Evolutionary conservation across 2,888 invertebrate species (phyloP).

Genomic region (Metopia argyrocephala): DNA sequence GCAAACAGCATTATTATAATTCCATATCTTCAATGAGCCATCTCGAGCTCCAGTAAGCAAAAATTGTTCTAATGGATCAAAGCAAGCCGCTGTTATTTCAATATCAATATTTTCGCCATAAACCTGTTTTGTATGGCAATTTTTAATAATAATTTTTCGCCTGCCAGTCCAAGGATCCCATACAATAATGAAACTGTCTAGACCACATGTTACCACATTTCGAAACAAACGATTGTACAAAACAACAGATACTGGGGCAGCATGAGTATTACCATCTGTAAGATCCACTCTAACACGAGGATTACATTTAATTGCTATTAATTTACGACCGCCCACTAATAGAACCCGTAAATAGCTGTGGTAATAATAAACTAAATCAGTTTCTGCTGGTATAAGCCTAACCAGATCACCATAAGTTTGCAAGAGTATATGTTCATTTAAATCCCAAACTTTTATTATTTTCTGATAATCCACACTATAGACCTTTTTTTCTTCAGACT

Average conservation of each 20-base stretch:
- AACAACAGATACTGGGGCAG: slow-evolving; percentile 84
- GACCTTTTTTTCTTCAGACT: slow-evolving; percentile 83
- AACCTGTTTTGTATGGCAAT: slow-evolving; percentile 84
- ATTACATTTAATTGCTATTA: slow-evolving; percentile 83
- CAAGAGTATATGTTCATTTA: slow-evolving; percentile 83
- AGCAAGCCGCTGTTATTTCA: slow-evolving; percentile 75
- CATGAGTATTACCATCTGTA: slow-evolving; percentile 87
- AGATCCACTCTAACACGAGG: slow-evolving; percentile 83
- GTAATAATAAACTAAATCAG: slow-evolving; percentile 82
- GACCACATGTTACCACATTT: slow-evolving; percentile 86
- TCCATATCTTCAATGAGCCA: slow-evolving; percentile 89
- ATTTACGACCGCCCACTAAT: slow-evolving; percentile 83
- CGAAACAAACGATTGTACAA: slow-evolving; percentile 88
- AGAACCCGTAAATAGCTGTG: slow-evolving; percentile 84
- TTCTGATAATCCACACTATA: slow-evolving; percentile 87
- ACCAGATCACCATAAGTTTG: slow-evolving; percentile 85
- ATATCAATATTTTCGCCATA: slow-evolving; percentile 82
- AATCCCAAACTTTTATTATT: slow-evolving; percentile 87
- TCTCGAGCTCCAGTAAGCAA: slow-evolving; percentile 88
- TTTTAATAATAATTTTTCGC: slow-evolving; percentile 83
- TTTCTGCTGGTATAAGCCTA: slow-evolving; percentile 81
- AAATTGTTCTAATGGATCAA: slow-evolving; percentile 86
- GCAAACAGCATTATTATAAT: slow-evolving; percentile 89
- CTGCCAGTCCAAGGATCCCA: slow-evolving; percentile 88
- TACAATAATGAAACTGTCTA: slow-evolving; percentile 88